Conservation (phyloP, 1,140 invertebrate genomes). For the Anastrepha obliqua region DNA sequence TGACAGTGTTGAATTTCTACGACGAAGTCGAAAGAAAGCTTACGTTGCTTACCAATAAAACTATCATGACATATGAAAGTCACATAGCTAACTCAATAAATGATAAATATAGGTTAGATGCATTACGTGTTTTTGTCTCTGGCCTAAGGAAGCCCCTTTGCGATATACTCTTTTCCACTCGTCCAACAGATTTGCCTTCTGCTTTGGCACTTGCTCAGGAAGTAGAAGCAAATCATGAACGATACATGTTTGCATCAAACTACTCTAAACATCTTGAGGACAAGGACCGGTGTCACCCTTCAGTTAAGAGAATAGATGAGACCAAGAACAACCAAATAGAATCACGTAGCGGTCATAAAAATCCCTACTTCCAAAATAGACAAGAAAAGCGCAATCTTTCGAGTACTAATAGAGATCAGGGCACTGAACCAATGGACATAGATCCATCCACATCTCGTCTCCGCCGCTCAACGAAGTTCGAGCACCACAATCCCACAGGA, state of each 20-base stretch:
- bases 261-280: neutral
- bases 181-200: too few species aligned
- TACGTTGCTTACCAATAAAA: too few species aligned
- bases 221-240: neutral
- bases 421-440: neutral
- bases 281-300: neutral
- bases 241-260: slow-evolving; percentile 6
- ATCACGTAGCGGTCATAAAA: neutral
- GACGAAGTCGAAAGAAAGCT: neutral
- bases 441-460: too few species aligned
- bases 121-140: neutral
- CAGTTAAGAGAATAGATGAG: neutral
- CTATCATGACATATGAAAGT: too few species aligned
- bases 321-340: neutral
- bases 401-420: neutral
- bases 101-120: neutral
- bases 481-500: too few species aligned
- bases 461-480: too few species aligned
- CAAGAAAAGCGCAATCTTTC: neutral
- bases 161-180: too few species aligned
- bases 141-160: too few species aligned
- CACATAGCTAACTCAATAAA: too few species aligned
- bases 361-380: neutral
- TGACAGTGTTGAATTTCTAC: neutral
- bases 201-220: too few species aligned